These are phyloP conservation scores for Zaprionus kolodkinae DNA, from an alignment of 1,140 invertebrate species.

Conservation along the genomic window DNA sequence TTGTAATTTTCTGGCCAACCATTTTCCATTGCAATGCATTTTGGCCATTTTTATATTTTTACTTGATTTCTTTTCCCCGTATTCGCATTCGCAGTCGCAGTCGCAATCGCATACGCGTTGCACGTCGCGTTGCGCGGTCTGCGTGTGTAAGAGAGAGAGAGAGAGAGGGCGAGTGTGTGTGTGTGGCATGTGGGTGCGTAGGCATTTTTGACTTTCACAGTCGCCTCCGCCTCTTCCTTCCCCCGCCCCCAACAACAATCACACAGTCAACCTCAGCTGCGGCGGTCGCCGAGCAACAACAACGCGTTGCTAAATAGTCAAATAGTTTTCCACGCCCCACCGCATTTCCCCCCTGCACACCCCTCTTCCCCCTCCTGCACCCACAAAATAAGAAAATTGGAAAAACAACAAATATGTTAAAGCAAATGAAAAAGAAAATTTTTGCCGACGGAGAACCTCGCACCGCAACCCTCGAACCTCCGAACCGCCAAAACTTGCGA, in stretches of 20 bases:
- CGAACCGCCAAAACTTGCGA: not conserved
- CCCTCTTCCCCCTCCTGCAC: conserved; percentile 7
- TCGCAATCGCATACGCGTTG: conserved; percentile 18
- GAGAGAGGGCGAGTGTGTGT: not conserved
- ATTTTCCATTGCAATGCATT: conserved; percentile 73
- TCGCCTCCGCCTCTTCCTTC: conserved; percentile 22
- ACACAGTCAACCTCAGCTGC: conserved; percentile 60
- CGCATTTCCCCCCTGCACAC: conserved; percentile 48
- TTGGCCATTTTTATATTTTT: conserved; percentile 76
- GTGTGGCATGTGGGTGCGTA: conserved; percentile 23
- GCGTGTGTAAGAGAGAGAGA: conserved; percentile 15
- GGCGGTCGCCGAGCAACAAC: conserved; percentile 46
- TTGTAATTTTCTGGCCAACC: conserved; percentile 77
- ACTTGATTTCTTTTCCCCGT: conserved; percentile 59
- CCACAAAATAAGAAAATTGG: conserved; percentile 14
- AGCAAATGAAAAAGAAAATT: conserved; percentile 12
- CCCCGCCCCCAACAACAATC: conserved; percentile 46
- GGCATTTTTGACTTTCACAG: conserved; percentile 57
- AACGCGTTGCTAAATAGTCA: conserved; percentile 54
- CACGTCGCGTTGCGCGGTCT: conserved; percentile 54
- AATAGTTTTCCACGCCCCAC: conserved; percentile 55
- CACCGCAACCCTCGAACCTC: not conserved
- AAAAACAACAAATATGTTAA: conserved; percentile 14
- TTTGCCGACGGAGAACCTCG: not conserved
- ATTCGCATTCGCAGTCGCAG: not conserved